Evolutionary conservation across 2,797 vertebrate genomes (phyloP).

Genomic region (Potorous gilbertii): DNA sequence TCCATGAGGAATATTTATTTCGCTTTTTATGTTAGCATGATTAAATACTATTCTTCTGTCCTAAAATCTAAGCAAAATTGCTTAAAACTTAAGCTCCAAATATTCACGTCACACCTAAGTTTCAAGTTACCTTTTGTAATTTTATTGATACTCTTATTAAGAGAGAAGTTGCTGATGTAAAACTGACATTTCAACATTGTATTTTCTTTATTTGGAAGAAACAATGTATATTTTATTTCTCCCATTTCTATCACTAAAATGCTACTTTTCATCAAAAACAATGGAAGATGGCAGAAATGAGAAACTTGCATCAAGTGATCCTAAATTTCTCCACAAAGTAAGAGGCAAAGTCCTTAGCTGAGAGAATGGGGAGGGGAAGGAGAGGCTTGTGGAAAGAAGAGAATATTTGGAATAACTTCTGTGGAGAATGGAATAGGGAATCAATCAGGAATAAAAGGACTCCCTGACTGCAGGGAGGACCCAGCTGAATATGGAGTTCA

Average conservation of each 20-base stretch:
- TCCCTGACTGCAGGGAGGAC: background rate
- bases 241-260: background rate
- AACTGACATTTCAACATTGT: background rate
- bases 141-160: background rate
- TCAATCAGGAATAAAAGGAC: background rate
- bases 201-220: background rate
- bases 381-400: background rate
- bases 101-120: background rate
- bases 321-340: background rate
- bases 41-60: background rate
- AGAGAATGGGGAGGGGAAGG: background rate
- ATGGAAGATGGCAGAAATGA: background rate
- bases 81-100: background rate
- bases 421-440: background rate
- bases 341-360: background rate
- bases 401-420: background rate
- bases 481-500: background rate
- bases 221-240: background rate
- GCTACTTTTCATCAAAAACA: background rate
- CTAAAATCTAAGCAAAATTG: background rate
- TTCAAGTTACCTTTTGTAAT: background rate
- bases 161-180: background rate
- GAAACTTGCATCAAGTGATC: background rate
- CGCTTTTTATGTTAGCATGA: background rate
- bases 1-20: background rate